Conservation (phyloP, 53 echinoderm and acorn worm species). For the Patiria pectinifera region DNA sequence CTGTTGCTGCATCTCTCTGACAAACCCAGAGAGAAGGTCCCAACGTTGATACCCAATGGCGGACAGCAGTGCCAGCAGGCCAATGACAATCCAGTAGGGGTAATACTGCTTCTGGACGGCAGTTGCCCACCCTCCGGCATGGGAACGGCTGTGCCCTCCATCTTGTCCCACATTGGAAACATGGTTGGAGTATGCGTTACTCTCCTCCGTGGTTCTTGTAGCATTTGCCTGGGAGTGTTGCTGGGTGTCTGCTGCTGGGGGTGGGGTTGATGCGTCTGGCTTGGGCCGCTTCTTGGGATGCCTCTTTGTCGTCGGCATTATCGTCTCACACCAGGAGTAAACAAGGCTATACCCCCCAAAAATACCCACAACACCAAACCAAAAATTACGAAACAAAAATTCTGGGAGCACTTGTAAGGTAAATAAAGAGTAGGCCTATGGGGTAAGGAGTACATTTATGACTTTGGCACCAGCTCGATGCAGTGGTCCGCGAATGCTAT, state of each 20-base stretch:
- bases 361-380: no score
- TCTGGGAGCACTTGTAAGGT: no score
- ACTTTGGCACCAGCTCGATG: no score
- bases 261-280: background rate
- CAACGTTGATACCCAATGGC: constrained; percentile 2
- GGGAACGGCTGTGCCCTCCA: background rate
- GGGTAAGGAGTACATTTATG: no score
- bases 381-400: no score
- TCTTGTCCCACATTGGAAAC: background rate
- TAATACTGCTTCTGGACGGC: constrained; percentile 36
- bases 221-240: background rate
- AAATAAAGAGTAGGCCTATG: no score
- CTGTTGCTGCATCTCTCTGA: background rate
- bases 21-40: constrained; percentile 1
- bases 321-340: no score
- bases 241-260: background rate
- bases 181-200: background rate
- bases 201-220: background rate
- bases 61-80: constrained; percentile 16
- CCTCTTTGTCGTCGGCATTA: background rate
- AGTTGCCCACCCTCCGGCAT: background rate
- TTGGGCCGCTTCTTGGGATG: background rate
- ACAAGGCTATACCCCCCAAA: no score
- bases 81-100: constrained; percentile 47
- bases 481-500: no score